Evolutionary conservation across 35 echinoderm and acorn worm genomes (phyloP), one percentile per base, ranked within the genome.

Genomic region (Patiria miniata): DNA sequence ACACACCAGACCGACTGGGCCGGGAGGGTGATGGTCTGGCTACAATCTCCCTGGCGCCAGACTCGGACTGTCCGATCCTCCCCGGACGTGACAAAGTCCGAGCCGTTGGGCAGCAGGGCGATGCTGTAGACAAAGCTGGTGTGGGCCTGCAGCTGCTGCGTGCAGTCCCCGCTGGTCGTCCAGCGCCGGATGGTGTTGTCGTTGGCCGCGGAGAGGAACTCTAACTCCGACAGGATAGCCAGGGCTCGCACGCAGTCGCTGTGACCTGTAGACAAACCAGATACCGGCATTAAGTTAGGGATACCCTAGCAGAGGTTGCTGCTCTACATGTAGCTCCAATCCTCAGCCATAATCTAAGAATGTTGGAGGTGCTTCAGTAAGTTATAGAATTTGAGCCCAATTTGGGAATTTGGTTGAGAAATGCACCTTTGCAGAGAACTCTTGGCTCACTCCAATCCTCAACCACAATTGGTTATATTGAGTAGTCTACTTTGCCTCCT

Each of bases 1-100:
- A 99, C 96, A 55, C 85, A 88, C 96, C 96, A 99, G 8, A 94
- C 78, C 8, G 96, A 90, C 82, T 99, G 96, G 36, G 96, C 96
- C 29, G 96, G 96, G 7, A 99, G 77, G 10, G 92, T 94, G 34
- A 99, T 86, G 33, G 96, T 95, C 73, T 99, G 96, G 3, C 39
- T 54, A 58, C 93, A 95, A 19, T 94, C 78, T 28, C 96, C 87
- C 8, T 85, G 83, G 18, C 26, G 57, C 96, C 96, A 99, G 2
- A 99, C 90, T 44, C 90, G 68, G 5, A 99, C 47, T 0, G 96
- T 99, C 69, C 95, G 78, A 86, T 99, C 96, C 42, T 99, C 96
- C 3, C 96, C 88, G 15, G 89, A 89, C 15, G 89, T 88, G 28
- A 94, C 90, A 90, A 99, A 99, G 50, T 93, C 96, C 51, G 52